phyloP scores from a whole-genome alignment of 2,888 invertebrate genomes.

The Rugalucina vietnamica region DNA sequence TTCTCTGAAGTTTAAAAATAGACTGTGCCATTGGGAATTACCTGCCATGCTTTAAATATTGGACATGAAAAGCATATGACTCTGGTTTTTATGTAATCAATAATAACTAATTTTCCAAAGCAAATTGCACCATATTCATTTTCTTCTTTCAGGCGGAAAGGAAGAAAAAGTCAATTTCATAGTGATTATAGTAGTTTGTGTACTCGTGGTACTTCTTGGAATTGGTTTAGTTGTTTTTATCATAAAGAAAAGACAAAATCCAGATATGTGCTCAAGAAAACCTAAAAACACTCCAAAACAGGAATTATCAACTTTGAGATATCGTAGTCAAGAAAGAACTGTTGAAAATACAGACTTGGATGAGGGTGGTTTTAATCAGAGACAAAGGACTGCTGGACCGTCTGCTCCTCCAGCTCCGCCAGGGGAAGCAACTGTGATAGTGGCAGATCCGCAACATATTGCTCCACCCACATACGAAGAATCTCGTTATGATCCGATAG shows the following conservation, averaged over 20 bases:
- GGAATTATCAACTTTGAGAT: not conserved
- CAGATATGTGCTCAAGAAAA: not conserved
- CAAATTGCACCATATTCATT: too few species aligned
- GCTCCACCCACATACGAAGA: slow-evolving; percentile 43
- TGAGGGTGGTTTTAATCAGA: not conserved
- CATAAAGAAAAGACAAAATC: not conserved
- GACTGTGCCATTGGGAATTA: too few species aligned
- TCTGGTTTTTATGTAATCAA: too few species aligned
- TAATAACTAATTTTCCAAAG: too few species aligned
- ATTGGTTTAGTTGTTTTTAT: not conserved
- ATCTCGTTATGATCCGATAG: slow-evolving; percentile 34
- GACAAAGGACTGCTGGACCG: not conserved
- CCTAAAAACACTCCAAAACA: not conserved
- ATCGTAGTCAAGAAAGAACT: not conserved
- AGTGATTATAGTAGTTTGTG: slow-evolving; percentile 17
- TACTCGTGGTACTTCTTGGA: not conserved
- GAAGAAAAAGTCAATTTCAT: not conserved
- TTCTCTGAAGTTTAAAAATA: too few species aligned
- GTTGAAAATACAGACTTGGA: not conserved
- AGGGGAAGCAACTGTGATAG: not conserved
- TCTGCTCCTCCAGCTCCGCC: not conserved
- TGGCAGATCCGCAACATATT: not conserved
- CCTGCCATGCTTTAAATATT: too few species aligned
- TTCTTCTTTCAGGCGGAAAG: not conserved
- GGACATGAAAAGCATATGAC: too few species aligned